Evolutionary conservation across 2,888 invertebrate species (phyloP), one percentile per base, ranked within the genome.

Genomic region (Agrochola macilenta): DNA sequence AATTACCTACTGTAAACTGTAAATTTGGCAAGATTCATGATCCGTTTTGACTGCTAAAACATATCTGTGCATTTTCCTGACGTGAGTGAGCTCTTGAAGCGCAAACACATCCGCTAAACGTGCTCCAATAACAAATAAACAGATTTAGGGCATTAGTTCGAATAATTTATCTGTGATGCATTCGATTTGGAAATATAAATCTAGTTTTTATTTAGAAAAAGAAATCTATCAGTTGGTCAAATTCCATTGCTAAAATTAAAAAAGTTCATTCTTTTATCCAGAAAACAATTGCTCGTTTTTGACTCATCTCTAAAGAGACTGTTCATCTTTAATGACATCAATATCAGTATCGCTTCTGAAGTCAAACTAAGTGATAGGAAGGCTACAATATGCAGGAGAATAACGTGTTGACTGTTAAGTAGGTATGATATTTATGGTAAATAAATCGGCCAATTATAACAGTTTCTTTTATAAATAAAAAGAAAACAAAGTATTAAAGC

Each of bases 401-500:
- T 64, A 8, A 39, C 14, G 8, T 39, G 23, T 14, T 8, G 14
- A 23, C 23, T 63, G 3, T 7, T 35, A 39, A 7, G 0, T 39
- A 39, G 7, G 63, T 23, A 61, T 20, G 9, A 30, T 11, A 30
- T 17, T 35, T 17, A 54, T 54, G 17, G 30, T 35, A 39, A 43
- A 81, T 65, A 57, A 74, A 76, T 39, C 49, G 11, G 1, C 14
- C 39, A 57, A 23, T 0, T 49, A 23, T 12, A 17, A 35, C 63
- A 69, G 71, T 61, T 58, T 72, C 12, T 52, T 52, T 72, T 49
- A 9, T 30, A 69, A 57, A 66, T 46, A 46, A 71, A 68, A 64
- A 64, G 23, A 63, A 65, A 70, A 82, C 76, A 81, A 78, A 72
- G 64, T 74, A 69, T 57, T 74, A 58, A 54, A 60, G 20, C 46